Evolutionary conservation across 2,888 invertebrate genomes (phyloP), one percentile per base, ranked within the genome.

Genomic region (Silvanus unidentatus): DNA sequence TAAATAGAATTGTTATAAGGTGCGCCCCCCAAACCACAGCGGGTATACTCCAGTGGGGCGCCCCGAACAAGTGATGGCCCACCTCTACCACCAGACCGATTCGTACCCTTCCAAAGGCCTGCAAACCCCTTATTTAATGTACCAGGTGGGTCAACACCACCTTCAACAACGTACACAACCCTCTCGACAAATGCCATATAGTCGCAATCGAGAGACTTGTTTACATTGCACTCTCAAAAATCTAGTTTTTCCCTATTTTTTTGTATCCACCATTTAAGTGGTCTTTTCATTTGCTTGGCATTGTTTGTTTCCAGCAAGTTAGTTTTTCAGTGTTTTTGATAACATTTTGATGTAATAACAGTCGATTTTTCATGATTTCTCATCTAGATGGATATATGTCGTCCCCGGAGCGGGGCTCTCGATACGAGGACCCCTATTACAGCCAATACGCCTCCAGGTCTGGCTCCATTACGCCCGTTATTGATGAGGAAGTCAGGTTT

Each of bases 391-490:
- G 89, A 5, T 91, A 91, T 69, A 87, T 89, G 81, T 90, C 90
- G 42, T 91, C 91, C 1, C 91, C 92, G 1, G 91, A 91, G 66
- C 78, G 90, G 49, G 80, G 81, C 37, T 80, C 82, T 2, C 76
- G 87, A 40, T 91, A 90, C 61, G 91, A 91, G 65, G 92, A 92
- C 62, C 89, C 90, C 0, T 91, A 90, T 72, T 91, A 90, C 63
- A 81, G 87, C 40, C 88, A 88, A 65, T 91, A 86, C 65, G 72
- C 80, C 13, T 77, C 81, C 0, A 72, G 86, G 29, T 80, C 85
- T 4, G 81, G 82, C 4, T 83, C 81, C 4, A 90, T 91, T 49
- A 89, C 93, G 5, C 92, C 94, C 2, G 86, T 93, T 45, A 93
- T 95, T 55, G 94, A 94, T 64, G 93, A 93, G 69, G 93, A 94